A percentile compares a stretch with the other conserved stretches of the same genome.
These are phyloP conservation scores for Rhabdophis nuchalis DNA, from an alignment of 2,797 vertebrate genomes.

Conservation along the genomic window DNA sequence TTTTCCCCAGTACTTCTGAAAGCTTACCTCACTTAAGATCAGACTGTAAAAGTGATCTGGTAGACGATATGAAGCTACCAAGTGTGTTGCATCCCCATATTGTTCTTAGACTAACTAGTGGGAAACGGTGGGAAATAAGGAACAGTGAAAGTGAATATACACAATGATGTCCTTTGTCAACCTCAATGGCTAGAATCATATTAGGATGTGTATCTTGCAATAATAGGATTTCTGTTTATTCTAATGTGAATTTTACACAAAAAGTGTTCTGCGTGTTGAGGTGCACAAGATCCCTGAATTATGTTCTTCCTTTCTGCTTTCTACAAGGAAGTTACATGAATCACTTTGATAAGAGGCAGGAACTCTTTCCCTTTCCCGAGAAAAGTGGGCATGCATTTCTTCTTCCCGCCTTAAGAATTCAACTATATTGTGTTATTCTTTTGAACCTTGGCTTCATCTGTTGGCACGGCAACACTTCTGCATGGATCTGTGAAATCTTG, in stretches of 20 bases:
- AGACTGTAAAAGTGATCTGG: neutral
- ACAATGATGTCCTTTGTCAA: neutral
- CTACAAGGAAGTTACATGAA: neutral
- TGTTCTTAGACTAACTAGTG: neutral
- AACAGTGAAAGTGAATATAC: neutral
- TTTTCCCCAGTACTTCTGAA: neutral
- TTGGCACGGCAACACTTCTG: slow-evolving; percentile 24
- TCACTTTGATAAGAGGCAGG: neutral
- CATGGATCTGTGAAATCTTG: slow-evolving; percentile 21
- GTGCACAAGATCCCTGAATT: neutral
- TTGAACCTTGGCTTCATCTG: slow-evolving; percentile 14
- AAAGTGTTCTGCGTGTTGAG: neutral
- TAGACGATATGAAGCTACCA: neutral
- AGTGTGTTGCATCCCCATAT: neutral
- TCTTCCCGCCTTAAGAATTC: neutral
- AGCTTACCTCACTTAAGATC: neutral
- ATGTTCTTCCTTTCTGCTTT: neutral
- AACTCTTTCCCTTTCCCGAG: neutral
- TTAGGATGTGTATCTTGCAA: neutral
- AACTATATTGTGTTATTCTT: slow-evolving; percentile 13
- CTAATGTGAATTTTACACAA: neutral
- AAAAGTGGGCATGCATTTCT: neutral
- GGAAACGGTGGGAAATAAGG: neutral
- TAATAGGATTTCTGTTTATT: neutral
- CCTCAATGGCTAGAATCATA: neutral